phyloP scores from a whole-genome alignment of 2,888 invertebrate species.

The Zootermopsis nevadensis region DNA sequence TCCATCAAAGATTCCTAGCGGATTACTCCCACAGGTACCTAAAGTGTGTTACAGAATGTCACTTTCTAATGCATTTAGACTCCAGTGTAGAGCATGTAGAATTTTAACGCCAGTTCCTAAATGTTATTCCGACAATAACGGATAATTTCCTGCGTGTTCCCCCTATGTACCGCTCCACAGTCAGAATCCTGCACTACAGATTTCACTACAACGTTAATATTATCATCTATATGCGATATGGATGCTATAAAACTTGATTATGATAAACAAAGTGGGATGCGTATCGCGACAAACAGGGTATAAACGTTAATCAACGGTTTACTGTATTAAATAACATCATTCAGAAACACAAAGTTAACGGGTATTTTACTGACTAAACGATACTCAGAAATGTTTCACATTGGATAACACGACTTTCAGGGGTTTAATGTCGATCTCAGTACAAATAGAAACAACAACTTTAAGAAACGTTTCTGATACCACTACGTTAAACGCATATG shows the following conservation, averaged over 20 bases:
- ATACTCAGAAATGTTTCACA: neutral
- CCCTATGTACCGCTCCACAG: slow-evolving; percentile 22
- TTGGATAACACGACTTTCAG: too few species aligned
- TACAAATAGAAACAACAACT: too few species aligned
- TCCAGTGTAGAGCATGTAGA: neutral
- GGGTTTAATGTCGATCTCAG: too few species aligned
- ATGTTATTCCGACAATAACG: neutral
- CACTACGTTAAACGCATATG: too few species aligned
- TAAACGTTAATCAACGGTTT: slow-evolving; percentile 21
- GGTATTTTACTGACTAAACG: neutral
- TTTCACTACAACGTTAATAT: slow-evolving; percentile 20
- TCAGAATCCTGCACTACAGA: neutral
- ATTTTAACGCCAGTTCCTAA: neutral
- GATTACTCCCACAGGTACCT: neutral
- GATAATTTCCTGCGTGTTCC: slow-evolving; percentile 9
- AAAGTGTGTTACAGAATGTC: neutral
- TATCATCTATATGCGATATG: slow-evolving; percentile 27
- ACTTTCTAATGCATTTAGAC: neutral
- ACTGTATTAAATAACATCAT: slow-evolving; percentile 13
- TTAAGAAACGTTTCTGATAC: too few species aligned
- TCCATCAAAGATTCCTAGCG: too few species aligned
- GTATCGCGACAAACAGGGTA: slow-evolving; percentile 4
- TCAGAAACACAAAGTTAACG: neutral
- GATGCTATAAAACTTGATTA: slow-evolving; percentile 28
- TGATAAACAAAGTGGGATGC: neutral